Evolutionary conservation across 2,888 invertebrate species (phyloP), one percentile per base, ranked within the genome.

Genomic region (Phalera bucephala): DNA sequence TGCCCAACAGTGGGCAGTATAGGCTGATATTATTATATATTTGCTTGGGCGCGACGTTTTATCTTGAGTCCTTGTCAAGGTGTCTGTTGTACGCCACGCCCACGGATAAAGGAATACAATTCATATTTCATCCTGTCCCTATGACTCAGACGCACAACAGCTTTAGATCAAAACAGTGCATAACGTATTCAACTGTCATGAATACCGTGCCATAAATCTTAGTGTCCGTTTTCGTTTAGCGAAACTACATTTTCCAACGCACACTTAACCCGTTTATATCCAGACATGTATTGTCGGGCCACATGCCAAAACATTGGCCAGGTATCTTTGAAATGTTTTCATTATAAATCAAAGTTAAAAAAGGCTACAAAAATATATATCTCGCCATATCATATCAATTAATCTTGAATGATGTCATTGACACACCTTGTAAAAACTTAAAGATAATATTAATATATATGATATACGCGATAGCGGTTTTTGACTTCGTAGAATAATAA

Each of bases 251-350:
- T 52, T 50, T 45, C 54, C 51, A 47, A 62, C 56, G 46, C 53
- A 54, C 55, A 54, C 45, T 42, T 44, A 45, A 45, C 49, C 52
- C 40, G 40, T 51, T 39, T 39, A 43, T 44, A 48, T 50, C 32
- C 36, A 46, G 42, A 51, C 48, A 40, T 42, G 42, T 42, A 36
- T 39, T 44, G 29, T 52, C 48, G 60, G 75, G 75, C 72, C 52
- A 9, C 26, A 31, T 62, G 70, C 73, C 76, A 76, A 59, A 64
- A 63, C 52, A 52, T 50, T 59, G 51, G 52, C 62, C 64, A 69
- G 64, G 63, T 60, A 51, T 48, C 40, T 46, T 48, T 23, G 36
- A 47, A 58, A 60, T 52, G 46, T 62, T 62, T 51, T 53, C 43
- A 54, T 60, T 59, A 35, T 60, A 63, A 66, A 68, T 60, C 52